Base-by-base conservation (phyloP, 2,113 vertebrate genomes). In the Mungos mungo region DNA sequence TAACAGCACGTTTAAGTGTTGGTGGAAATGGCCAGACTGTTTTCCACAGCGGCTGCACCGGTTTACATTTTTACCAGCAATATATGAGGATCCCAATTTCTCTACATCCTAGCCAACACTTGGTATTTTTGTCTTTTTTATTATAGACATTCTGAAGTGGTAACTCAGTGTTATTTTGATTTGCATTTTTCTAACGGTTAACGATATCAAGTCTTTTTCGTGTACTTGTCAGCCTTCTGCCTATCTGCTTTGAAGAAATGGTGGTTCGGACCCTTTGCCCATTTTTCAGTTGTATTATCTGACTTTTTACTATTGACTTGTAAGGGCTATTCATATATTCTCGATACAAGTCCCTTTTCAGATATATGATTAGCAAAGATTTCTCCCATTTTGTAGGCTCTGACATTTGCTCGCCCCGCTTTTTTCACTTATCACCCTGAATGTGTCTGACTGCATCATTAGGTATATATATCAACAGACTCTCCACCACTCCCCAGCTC, bases 101-200 rank as follows among this genome's bases (percentile, higher is more conserved):
- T 84, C 57, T 50, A 86, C 13, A 82, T 25, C 41, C 21, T 95
- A 95, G 33, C 47, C 72, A 90, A 79, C 57, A 85, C 66, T 38
- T 45, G 14, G 21, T 33, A n/a, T 83, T 57, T 81, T 57, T 72
- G 11, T 25, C 29, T 77, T 95, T 93, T 89, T 31, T 38, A 91
- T 96, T 65, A 92, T 23, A 77, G 66, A 65, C 65, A 94, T 81
- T 52, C 88, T 47, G 19, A 76, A 86, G 9, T 88, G 23, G 16
- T 52, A 87, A 80, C 69, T 80, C 35, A 72, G 29, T 74, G 3
- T 63, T 41, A 38, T 31, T 96, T 90, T 79, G 11, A 94, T 92
- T 96, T 92, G 7, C 31, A 72, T 90, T 96, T 97, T 68, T 11
- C 45, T 82, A 84, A 76, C 50, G 27, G 65, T 63, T 93, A 96